A percentile compares a stretch with the other conserved stretches of the same genome.
These are phyloP conservation scores for Myotis vivesi DNA, from an alignment of 2,797 vertebrate genomes.

Conservation along the genomic window DNA sequence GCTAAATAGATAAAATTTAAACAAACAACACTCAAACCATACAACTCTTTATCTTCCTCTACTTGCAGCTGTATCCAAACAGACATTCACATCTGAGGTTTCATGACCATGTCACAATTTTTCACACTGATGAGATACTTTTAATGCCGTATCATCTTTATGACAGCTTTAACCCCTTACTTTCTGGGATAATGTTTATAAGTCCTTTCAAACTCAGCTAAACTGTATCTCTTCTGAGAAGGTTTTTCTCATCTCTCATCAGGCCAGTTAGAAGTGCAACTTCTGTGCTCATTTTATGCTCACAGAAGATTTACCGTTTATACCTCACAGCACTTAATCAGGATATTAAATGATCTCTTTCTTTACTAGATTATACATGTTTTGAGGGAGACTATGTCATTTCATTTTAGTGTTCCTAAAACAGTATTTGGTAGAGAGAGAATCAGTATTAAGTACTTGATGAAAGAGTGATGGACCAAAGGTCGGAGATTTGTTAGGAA, in stretches of 20 bases:
- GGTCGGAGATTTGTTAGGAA: neutral
- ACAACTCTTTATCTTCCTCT: neutral
- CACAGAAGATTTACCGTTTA: neutral
- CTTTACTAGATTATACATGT: neutral
- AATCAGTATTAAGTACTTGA: conserved; percentile 22
- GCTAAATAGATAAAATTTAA: neutral
- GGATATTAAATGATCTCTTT: neutral
- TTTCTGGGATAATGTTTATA: neutral
- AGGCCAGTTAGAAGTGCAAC: neutral
- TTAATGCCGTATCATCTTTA: neutral
- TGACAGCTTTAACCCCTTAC: neutral
- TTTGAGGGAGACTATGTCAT: neutral
- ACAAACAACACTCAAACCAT: neutral
- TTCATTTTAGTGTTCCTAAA: neutral
- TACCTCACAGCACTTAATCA: neutral
- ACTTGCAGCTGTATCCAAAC: neutral
- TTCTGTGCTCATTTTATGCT: neutral
- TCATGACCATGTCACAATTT: neutral
- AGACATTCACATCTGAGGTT: neutral
- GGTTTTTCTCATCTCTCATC: neutral
- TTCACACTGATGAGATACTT: neutral
- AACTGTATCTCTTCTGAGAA: neutral
- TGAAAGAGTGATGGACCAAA: neutral
- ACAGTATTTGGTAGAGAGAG: neutral
- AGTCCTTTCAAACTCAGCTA: neutral